Base-by-base conservation (phyloP, 2,888 invertebrate genomes). In the Deilephila porcellus region DNA sequence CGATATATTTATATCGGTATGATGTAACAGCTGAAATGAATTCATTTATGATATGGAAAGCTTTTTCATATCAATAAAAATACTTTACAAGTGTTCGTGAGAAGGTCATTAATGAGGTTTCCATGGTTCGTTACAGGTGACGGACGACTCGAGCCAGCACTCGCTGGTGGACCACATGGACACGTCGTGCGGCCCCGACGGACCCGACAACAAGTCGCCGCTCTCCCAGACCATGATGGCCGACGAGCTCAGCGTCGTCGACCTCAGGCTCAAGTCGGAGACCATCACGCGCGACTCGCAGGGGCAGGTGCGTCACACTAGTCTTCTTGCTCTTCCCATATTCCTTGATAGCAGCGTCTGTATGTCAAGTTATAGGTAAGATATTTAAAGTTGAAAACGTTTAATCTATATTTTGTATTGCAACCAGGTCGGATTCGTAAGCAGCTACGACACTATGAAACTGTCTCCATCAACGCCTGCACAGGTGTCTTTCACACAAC, bases 71-170 rank as follows among this genome's bases (percentile, higher is more conserved):
- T 1, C 25, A 25, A 25, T 25, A 25, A 25, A 25, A 25, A 25
- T 25, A 25, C 1, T 25, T 25, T 25, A 25, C 25, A 25, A 25
- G 25, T 25, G 25, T 25, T 25, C 25, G 25, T 25, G 25, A 25
- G 25, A 25, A 25, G 1, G 25, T 25, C 19, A 25, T 64, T 71
- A 1, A 17, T 7, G 3, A 7, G n/a, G 37, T 67, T 32, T 7
- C 19, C 19, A n/a, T 20, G 20, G 3, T 72, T 72, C 60, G 8
- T 96, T 37, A 70, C 96, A 97, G 91, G 92, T 97, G 70, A 88
- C 96, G 60, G 97, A 97, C 86, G 97, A 97, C 77, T 96, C 95
- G 79, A 97, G 97, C 83, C 96, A 97, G 87, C 96, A 95, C 80
- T 96, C 96, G 29, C 86, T 96, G 75, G 83, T 82, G 56, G 94